These are phyloP conservation scores for Idaea biselata DNA, from an alignment of 2,888 invertebrate species.

Conservation along the genomic window DNA sequence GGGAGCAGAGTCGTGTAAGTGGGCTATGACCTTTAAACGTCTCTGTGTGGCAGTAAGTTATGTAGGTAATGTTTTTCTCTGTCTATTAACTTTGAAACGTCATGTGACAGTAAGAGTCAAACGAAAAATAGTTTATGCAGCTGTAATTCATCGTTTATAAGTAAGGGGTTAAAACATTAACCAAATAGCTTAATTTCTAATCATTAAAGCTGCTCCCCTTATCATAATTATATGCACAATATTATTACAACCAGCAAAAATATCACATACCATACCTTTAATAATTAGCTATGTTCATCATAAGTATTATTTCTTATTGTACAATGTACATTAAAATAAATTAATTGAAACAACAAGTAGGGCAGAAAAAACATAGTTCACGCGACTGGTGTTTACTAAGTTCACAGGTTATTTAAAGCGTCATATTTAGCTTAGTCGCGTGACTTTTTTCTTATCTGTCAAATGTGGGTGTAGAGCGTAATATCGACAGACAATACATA, in stretches of 20 bases:
- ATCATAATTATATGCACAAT: slow-evolving; percentile 55
- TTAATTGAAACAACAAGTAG: background rate
- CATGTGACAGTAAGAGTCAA: too few relatives aligned
- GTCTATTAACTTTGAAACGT: too few relatives aligned
- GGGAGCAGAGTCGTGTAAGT: too few relatives aligned
- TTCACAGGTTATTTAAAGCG: too few relatives aligned
- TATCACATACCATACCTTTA: slow-evolving; percentile 59
- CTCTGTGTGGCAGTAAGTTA: too few relatives aligned
- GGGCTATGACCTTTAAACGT: too few relatives aligned
- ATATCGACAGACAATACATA: too few relatives aligned
- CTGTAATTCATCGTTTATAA: too few relatives aligned
- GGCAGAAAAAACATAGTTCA: background rate
- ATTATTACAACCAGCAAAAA: slow-evolving; percentile 63
- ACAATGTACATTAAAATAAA: background rate
- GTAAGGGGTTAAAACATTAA: slow-evolving; percentile 21
- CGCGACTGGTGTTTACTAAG: too few relatives aligned
- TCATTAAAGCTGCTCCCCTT: slow-evolving; percentile 61
- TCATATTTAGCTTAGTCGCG: background rate
- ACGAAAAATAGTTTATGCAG: too few relatives aligned
- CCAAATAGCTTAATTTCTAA: slow-evolving; percentile 47
- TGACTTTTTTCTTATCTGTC: background rate
- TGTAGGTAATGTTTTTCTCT: too few relatives aligned
- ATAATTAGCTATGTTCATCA: slow-evolving; percentile 25
- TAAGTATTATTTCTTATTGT: slow-evolving; percentile 10
- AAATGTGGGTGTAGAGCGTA: background rate